These are phyloP conservation scores for Dallia pectoralis DNA, from an alignment of 2,797 vertebrate species.

Conservation along the genomic window DNA sequence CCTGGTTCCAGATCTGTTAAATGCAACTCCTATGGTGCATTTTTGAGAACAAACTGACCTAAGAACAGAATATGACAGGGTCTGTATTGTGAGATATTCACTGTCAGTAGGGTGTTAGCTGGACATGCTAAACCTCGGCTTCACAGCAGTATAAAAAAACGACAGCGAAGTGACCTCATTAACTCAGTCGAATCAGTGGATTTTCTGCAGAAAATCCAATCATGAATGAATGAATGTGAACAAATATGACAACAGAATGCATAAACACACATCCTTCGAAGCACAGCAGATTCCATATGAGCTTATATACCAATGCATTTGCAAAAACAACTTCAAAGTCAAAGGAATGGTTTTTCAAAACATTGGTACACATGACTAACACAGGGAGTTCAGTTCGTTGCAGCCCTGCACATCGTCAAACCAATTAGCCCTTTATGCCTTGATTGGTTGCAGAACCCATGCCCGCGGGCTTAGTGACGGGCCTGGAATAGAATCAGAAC, in stretches of 20 bases:
- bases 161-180: background rate
- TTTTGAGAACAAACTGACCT: background rate
- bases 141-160: background rate
- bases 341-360: conserved; percentile 28
- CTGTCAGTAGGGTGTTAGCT: background rate
- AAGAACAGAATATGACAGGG: background rate
- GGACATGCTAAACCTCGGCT: background rate
- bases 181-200: background rate
- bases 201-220: no score
- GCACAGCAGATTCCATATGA: background rate
- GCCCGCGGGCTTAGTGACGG: conserved; percentile 5
- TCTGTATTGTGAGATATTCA: background rate
- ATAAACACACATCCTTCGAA: no score
- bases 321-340: background rate
- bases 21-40: background rate
- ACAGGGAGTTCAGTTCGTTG: conserved; percentile 15
- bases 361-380: conserved; percentile 15
- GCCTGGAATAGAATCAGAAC: conserved; percentile 36
- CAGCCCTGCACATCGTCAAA: conserved; percentile 40
- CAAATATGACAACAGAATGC: no score
- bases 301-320: conserved; percentile 6
- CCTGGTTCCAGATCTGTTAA: background rate
- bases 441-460: conserved; percentile 37
- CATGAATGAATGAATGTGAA: no score
- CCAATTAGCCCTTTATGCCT: conserved; percentile 43